phyloP scores from a whole-genome alignment of 2,888 invertebrate genomes.

The Ennomos erosarius region DNA sequence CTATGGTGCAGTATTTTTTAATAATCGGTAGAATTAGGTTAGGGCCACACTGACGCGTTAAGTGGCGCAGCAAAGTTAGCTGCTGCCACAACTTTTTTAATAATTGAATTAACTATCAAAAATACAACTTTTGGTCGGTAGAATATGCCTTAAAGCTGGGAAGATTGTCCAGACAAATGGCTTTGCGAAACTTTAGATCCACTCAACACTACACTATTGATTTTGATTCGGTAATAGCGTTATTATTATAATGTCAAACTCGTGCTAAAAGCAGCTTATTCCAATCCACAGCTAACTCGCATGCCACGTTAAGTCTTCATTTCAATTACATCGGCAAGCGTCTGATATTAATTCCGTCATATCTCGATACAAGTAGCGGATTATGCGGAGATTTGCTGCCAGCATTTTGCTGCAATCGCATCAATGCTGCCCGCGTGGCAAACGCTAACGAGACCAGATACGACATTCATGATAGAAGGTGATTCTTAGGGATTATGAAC shows the following conservation, averaged over 20 bases:
- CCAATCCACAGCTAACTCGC: slow-evolving; percentile 48
- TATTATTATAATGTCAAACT: neutral
- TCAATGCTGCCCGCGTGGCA: slow-evolving; percentile 61
- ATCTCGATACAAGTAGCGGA: slow-evolving; percentile 75
- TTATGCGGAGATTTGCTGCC: slow-evolving; percentile 78
- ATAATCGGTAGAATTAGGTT: no score
- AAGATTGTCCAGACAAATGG: neutral
- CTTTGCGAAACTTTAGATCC: no score
- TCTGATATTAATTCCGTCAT: slow-evolving; percentile 76
- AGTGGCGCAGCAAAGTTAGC: no score
- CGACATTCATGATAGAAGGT: neutral
- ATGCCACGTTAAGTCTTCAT: slow-evolving; percentile 68
- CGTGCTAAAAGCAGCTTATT: slow-evolving; percentile 38
- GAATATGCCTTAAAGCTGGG: neutral
- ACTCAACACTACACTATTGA: no score
- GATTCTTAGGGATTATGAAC: neutral
- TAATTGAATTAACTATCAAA: no score
- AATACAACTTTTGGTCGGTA: no score
- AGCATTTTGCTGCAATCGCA: slow-evolving; percentile 63
- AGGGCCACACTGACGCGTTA: no score
- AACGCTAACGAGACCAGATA: slow-evolving; percentile 51
- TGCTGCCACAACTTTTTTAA: no score
- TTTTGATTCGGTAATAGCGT: no score
- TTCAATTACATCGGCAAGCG: slow-evolving; percentile 73
- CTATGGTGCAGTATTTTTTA: no score